Evolutionary conservation across 2,797 vertebrate species (phyloP), one percentile per base, ranked within the genome.

Genomic region (Microhierax caerulescens): DNA sequence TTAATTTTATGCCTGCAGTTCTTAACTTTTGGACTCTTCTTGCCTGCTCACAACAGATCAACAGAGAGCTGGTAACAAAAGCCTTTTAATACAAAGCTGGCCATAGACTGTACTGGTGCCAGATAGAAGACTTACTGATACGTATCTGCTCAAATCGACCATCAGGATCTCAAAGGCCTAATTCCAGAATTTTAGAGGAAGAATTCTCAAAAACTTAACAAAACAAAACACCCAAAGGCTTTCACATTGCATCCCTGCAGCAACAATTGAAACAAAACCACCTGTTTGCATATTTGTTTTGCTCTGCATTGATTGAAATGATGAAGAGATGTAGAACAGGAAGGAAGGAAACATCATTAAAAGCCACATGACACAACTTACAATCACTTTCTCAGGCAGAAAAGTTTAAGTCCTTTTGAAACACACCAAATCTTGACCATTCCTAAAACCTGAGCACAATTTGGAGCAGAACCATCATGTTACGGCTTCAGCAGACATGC

Each of bases 91-190:
- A 47, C 11, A 34, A 8, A 3, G 13, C 14, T 30, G 10, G 30
- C 80, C 37, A 41, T 4, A 28, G 34, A 13, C 5, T 22, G 30
- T 8, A 17, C 43, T 91, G 89, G 23, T 43, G 27, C 10, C 34
- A 47, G 53, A n/a, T 4, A 24, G 34, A 43, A 56, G 32, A 47
- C 7, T 63, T 57, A 34, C 9, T 51, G 5, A 4, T 45, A 36
- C 0, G 0, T 7, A n/a, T 43, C 28, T 67, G 18, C 17, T 78
- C 43, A 12, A 37, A n/a, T 36, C 30, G 45, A 51, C 32, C 48
- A 63, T 12, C 22, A 74, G 25, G 37, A 51, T 15, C 57, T 94
- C 34, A 25, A 30, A 54, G 34, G 10, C 13, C 34, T 56, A 13
- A 36, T 27, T 85, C 48, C 68, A 65, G 17, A 85, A 70, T 5